A percentile compares a stretch with the other conserved stretches of the same genome.
phyloP scores from a whole-genome alignment of 2,113 vertebrate genomes.

The Manacus vitellinus region DNA sequence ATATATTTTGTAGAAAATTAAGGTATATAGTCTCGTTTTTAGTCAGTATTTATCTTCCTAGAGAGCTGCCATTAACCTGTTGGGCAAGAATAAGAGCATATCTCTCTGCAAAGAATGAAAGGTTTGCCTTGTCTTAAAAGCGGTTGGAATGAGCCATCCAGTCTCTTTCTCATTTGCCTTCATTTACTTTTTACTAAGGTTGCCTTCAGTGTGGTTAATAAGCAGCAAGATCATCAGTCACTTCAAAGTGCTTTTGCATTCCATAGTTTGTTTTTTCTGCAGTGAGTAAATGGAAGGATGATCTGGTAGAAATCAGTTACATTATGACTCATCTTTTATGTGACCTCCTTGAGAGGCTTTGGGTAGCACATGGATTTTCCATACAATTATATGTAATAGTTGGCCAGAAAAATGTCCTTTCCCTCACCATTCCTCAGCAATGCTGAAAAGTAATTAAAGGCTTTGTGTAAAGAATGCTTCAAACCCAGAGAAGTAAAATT shows the following conservation, averaged over 20 bases:
- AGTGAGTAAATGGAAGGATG: constrained; percentile 25
- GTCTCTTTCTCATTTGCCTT: neutral
- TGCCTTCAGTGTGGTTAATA: neutral
- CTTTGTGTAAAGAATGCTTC: neutral
- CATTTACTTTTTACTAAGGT: neutral
- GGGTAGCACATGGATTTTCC: constrained; percentile 38
- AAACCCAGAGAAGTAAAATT: neutral
- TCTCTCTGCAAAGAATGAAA: neutral
- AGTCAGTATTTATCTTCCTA: neutral
- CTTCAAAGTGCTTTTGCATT: constrained; percentile 40
- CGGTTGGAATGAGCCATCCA: neutral
- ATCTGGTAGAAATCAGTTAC: constrained; percentile 52
- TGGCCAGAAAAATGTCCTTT: neutral
- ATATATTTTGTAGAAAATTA: neutral
- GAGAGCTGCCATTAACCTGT: neutral
- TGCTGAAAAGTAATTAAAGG: neutral
- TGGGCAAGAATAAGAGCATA: neutral
- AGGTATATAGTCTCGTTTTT: neutral
- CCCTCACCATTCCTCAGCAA: neutral
- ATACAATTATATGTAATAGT: neutral
- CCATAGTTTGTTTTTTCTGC: constrained; percentile 51
- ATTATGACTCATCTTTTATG: constrained; percentile 55
- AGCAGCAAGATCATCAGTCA: constrained; percentile 45
- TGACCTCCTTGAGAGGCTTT: constrained; percentile 32
- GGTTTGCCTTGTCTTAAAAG: neutral